A percentile compares a stretch with the other conserved stretches of the same genome.
These are phyloP conservation scores for Hiodon tergisus DNA, from an alignment of 2,113 vertebrate genomes.

Conservation along the genomic window DNA sequence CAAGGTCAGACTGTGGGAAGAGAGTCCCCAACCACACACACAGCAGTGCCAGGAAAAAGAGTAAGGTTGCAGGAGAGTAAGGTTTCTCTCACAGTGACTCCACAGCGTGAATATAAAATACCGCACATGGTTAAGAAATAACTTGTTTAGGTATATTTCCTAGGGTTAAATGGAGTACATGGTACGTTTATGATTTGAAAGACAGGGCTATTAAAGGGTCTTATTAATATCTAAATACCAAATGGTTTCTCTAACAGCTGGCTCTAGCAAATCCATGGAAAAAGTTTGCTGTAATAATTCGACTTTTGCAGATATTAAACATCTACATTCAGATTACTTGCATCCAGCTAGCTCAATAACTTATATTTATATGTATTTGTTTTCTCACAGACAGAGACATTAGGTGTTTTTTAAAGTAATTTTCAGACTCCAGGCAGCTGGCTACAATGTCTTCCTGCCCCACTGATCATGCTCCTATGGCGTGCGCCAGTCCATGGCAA, in stretches of 20 bases:
- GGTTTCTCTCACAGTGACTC: not conserved
- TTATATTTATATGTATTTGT: too few relatives aligned
- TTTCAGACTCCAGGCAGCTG: conserved; percentile 32
- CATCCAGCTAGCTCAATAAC: too few relatives aligned
- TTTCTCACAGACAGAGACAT: not conserved
- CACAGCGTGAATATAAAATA: not conserved
- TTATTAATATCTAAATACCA: too few relatives aligned
- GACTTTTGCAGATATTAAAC: too few relatives aligned
- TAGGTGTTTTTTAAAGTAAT: not conserved
- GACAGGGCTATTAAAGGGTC: not conserved
- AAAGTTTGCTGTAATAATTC: not conserved
- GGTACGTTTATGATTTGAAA: not conserved
- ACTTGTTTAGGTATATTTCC: not conserved
- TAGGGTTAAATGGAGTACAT: not conserved
- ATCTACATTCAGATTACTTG: too few relatives aligned
- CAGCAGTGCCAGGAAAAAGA: conserved; percentile 42
- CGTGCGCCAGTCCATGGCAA: not conserved
- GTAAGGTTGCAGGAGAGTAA: conserved; percentile 32
- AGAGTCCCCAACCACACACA: conserved; percentile 62
- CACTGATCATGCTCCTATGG: conserved; percentile 5
- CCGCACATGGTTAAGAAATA: not conserved
- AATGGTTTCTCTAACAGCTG: conserved; percentile 15
- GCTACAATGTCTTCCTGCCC: conserved; percentile 23
- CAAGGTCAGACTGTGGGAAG: conserved; percentile 70
- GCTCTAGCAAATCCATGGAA: conserved; percentile 3